Base-by-base conservation (phyloP, 1,140 invertebrate species). In the Zaprionus lachaisei region DNA sequence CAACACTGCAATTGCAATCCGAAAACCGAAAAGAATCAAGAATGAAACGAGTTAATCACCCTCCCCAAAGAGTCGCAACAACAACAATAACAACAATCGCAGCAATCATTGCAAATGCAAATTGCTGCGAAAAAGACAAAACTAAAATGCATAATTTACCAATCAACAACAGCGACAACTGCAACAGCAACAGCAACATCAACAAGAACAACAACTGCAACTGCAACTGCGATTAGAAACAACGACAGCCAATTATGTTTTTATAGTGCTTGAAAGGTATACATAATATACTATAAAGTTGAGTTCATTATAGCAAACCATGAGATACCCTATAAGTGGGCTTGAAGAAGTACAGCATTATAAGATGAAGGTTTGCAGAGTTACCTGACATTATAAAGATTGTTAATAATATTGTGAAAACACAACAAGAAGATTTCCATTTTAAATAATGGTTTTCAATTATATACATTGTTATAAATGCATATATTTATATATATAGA, bases 61-160 rank as follows among this genome's bases (percentile, higher is more conserved):
- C 37, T 15, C 37, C 37, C n/a, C 41, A 47, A 47, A 47, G 41
- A 47, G 41, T 47, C 41, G 2, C 41, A 66, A 49, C 44, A 66
- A 58, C 31, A 31, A 31, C 28, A 31, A 31, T 1, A 31, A 41
- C 14, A 5, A 6, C 38, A 15, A 41, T 14, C 4, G n/a, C 28
- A 66, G 37, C 63, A 66, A 66, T 72, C 60, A 47, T 47, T n/a
- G 41, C 22, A 51, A 20, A 51, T 51, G 47, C 47, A 51, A 51
- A 51, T 24, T 51, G 47, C 41, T 24, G 20, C 20, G 17, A 22
- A 38, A 37, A 76, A 51, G 61, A 54, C 34, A 24, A 49, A 65
- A 76, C 22, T 71, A 64, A 76, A 76, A 76, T 72, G 55, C 60
- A 76, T 76, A 76, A 76, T 71, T 72, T 76, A 41, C 51, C 61